Percentiles rank a stretch among this genome's conserved stretches.
These are phyloP conservation scores for Perizoma flavofasciatum DNA, from an alignment of 2,888 invertebrate genomes.

Conservation along the genomic window DNA sequence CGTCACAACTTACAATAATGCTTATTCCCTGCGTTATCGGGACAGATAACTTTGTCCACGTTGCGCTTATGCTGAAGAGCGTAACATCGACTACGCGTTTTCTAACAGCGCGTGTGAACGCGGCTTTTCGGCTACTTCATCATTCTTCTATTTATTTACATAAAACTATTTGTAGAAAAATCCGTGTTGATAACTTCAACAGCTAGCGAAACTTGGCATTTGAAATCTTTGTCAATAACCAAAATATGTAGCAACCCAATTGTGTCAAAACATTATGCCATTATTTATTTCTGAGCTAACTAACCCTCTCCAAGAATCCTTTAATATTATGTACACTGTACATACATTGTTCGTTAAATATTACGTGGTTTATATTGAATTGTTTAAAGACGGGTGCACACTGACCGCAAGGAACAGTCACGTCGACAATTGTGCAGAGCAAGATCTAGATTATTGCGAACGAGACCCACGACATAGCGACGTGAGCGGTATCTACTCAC, in stretches of 20 bases:
- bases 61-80: slow-evolving; percentile 13
- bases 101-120: slow-evolving; percentile 23
- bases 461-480: not conserved
- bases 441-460: slow-evolving; percentile 18
- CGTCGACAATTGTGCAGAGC: slow-evolving; percentile 16
- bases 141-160: too few relatives aligned
- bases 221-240: too few relatives aligned
- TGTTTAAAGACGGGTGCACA: slow-evolving; percentile 6
- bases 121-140: slow-evolving; percentile 1
- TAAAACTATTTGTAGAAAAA: too few relatives aligned
- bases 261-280: too few relatives aligned
- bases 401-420: slow-evolving; percentile 14
- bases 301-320: too few relatives aligned
- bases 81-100: slow-evolving; percentile 18
- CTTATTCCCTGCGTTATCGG: slow-evolving; percentile 14
- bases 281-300: too few relatives aligned
- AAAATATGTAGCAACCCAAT: too few relatives aligned
- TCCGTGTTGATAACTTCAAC: not conserved
- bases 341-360: too few relatives aligned
- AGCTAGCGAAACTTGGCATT: too few relatives aligned
- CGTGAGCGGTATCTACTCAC: too few relatives aligned
- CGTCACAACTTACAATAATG: slow-evolving; percentile 21
- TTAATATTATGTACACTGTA: too few relatives aligned
- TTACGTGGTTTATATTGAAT: not conserved
- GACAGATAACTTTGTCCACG: slow-evolving; percentile 11